These are phyloP conservation scores for Marmota monax DNA, from an alignment of 2,113 vertebrate genomes.

Conservation along the genomic window DNA sequence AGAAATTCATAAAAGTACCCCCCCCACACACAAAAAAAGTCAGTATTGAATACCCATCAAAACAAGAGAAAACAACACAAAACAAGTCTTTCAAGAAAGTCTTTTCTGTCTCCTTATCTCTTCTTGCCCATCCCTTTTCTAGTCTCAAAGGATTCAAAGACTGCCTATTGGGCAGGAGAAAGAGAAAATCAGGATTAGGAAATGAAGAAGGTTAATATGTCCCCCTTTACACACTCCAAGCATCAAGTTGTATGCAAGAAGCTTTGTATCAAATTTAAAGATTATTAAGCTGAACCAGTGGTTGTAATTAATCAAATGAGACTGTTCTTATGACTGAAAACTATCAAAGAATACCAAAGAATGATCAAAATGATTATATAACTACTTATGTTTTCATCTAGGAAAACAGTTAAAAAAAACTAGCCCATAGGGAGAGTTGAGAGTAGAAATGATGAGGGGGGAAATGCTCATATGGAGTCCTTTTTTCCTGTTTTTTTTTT, in stretches of 20 bases:
- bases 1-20: background rate
- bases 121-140: background rate
- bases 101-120: background rate
- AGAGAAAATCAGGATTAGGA: background rate
- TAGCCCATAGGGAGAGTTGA: background rate
- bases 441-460: background rate
- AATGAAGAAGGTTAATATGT: background rate
- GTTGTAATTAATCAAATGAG: background rate
- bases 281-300: background rate
- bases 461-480: too few species aligned
- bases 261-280: background rate
- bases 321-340: background rate
- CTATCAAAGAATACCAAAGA: constrained; percentile 2
- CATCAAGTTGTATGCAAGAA: background rate
- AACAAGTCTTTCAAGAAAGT: background rate
- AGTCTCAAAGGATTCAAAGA: background rate
- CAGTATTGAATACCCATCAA: background rate
- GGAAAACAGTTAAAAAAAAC: background rate
- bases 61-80: background rate
- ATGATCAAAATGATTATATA: background rate
- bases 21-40: background rate
- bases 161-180: background rate
- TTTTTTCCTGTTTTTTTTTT: too few species aligned
- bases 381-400: background rate
- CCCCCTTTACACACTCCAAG: background rate